phyloP scores from a whole-genome alignment of 2,888 invertebrate species.

The Catocala fraxini region DNA sequence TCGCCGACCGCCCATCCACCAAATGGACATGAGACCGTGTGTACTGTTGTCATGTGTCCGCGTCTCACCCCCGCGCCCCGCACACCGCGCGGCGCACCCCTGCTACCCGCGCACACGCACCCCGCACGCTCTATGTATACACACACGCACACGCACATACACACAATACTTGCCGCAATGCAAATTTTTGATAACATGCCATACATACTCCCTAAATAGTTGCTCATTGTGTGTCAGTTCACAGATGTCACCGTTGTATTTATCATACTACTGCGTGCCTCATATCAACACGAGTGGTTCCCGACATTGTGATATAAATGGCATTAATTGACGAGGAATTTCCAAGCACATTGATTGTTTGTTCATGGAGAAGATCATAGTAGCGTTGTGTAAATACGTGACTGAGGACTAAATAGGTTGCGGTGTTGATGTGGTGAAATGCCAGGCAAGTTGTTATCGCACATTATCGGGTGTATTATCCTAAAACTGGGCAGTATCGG shows the following conservation, averaged over 20 bases:
- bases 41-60: conserved; percentile 52
- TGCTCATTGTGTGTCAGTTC: conserved; percentile 12
- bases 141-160: conserved; percentile 12
- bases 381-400: conserved; percentile 3
- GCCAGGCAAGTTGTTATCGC: conserved; percentile 27
- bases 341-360: conserved; percentile 5
- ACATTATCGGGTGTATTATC: conserved; percentile 41
- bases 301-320: conserved; percentile 2
- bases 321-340: conserved; percentile 5
- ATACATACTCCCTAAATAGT: conserved; percentile 16
- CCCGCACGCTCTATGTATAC: conserved; percentile 3
- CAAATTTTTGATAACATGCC: conserved; percentile 35
- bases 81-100: conserved; percentile 1
- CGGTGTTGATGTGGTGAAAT: conserved; percentile 3
- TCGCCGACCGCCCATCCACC: conserved; percentile 56
- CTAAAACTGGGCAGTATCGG: conserved; percentile 36
- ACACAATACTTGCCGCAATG: conserved; percentile 7
- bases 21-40: conserved; percentile 52
- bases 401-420: conserved; percentile 2
- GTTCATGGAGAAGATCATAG: not conserved
- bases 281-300: not conserved
- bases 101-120: conserved; percentile 5
- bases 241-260: conserved; percentile 17
- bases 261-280: conserved; percentile 5
- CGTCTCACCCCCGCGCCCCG: conserved; percentile 12